These are phyloP conservation scores for Rhyacophila evoluta DNA, from an alignment of 2,888 invertebrate genomes.

Conservation along the genomic window DNA sequence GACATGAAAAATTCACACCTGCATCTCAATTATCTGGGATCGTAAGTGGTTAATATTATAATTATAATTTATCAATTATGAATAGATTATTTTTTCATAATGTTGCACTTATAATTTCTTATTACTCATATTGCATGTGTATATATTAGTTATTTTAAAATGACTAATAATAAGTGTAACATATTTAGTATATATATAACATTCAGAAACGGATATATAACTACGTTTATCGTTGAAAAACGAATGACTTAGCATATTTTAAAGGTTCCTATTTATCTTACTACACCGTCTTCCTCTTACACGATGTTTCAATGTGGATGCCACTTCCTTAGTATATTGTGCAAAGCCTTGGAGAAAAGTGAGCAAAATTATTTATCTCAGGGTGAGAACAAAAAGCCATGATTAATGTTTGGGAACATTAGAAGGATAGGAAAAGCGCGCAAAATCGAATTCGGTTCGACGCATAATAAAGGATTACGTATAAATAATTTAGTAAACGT, in stretches of 20 bases:
- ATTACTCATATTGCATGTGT: too few species aligned
- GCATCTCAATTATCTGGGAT: too few species aligned
- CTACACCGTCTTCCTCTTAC: neutral
- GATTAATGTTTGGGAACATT: constrained; percentile 54
- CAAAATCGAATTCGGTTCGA: neutral
- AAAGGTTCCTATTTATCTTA: neutral
- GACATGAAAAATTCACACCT: too few species aligned
- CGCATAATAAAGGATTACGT: neutral
- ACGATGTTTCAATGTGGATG: neutral
- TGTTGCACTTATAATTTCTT: too few species aligned
- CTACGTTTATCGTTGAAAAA: too few species aligned
- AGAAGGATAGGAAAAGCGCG: neutral
- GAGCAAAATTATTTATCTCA: constrained; percentile 48
- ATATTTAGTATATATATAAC: too few species aligned
- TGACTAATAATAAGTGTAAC: too few species aligned
- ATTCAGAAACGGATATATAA: too few species aligned
- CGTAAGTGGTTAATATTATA: too few species aligned
- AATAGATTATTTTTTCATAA: too few species aligned
- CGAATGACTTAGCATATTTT: neutral
- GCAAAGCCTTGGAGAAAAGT: constrained; percentile 41
- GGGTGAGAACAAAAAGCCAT: constrained; percentile 47
- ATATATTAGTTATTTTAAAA: too few species aligned
- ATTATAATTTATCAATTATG: too few species aligned
- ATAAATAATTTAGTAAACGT: neutral
- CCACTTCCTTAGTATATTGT: constrained; percentile 30